phyloP scores from a whole-genome alignment of 2,888 invertebrate species.

The Sacculina carcini region DNA sequence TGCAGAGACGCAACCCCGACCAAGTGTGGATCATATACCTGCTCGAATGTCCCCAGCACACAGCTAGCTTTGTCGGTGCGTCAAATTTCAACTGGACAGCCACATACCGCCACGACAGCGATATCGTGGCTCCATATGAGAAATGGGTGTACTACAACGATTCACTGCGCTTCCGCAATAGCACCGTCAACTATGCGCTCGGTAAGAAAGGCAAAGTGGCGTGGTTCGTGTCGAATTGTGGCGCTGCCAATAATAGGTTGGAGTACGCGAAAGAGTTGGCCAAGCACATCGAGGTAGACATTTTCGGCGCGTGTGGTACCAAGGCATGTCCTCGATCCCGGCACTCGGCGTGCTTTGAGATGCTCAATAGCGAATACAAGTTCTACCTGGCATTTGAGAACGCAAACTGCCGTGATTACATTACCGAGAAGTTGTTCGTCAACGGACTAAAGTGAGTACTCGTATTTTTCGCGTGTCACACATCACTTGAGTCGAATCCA shows the following conservation, averaged over 20 bases:
- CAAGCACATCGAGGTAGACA: conserved; percentile 65
- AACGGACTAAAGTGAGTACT: conserved; percentile 59
- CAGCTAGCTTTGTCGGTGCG: conserved; percentile 43
- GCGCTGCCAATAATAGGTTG: conserved; percentile 63
- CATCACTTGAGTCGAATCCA: no score
- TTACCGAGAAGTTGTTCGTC: conserved; percentile 89
- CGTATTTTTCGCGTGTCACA: no score
- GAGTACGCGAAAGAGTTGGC: conserved; percentile 61
- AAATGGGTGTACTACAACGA: conserved; percentile 67
- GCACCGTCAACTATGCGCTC: conserved; percentile 42
- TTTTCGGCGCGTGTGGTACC: conserved; percentile 69
- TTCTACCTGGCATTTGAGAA: conserved; percentile 94
- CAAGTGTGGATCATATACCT: conserved; percentile 72
- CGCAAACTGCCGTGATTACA: conserved; percentile 82
- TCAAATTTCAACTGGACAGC: conserved; percentile 88
- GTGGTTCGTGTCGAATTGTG: conserved; percentile 96
- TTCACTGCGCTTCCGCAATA: conserved; percentile 32
- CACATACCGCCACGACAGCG: conserved; percentile 78
- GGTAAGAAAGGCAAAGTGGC: conserved; percentile 84
- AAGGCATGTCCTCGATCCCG: conserved; percentile 51
- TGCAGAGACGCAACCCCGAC: conserved; percentile 16
- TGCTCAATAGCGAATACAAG: conserved; percentile 75
- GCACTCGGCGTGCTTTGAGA: conserved; percentile 56
- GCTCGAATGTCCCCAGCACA: conserved; percentile 86
- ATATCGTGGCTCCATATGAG: conserved; percentile 87